Conservation (phyloP, 92 coral and sea anemone species). For the Heliopora coerulea region DNA sequence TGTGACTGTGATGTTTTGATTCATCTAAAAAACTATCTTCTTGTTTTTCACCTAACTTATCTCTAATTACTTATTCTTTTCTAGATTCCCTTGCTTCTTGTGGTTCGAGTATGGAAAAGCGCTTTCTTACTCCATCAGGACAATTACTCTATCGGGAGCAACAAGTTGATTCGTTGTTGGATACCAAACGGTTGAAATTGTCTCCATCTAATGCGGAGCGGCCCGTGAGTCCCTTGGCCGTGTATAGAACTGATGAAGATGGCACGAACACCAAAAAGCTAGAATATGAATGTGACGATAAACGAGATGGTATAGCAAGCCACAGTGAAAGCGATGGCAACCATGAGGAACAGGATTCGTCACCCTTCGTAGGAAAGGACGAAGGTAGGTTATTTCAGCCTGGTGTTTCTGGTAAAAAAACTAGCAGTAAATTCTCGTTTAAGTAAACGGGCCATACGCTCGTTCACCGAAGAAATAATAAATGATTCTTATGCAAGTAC, state of each 20-base stretch:
- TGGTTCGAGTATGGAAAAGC: constrained; percentile 12
- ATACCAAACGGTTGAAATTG: constrained; percentile 12
- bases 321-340: too few relatives aligned
- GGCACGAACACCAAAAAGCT: background rate
- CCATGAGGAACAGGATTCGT: background rate
- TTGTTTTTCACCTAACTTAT: background rate
- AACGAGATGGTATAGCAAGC: too few relatives aligned
- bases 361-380: too few relatives aligned
- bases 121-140: constrained; percentile 28
- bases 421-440: too few relatives aligned
- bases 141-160: constrained; percentile 27
- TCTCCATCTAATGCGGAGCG: constrained; percentile 23
- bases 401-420: too few relatives aligned
- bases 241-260: background rate
- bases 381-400: too few relatives aligned
- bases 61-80: background rate
- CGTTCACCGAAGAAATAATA: too few relatives aligned
- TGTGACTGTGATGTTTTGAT: too few relatives aligned
- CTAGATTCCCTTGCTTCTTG: constrained; percentile 14
- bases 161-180: constrained; percentile 18
- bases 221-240: constrained; percentile 25
- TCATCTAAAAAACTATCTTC: too few relatives aligned
- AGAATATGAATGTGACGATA: too few relatives aligned
- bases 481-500: too few relatives aligned
- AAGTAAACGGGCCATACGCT: too few relatives aligned